A percentile compares a stretch with the other conserved stretches of the same genome.
Conservation (phyloP, 2,888 invertebrate genomes). For the Sarcophaga subvicina region DNA sequence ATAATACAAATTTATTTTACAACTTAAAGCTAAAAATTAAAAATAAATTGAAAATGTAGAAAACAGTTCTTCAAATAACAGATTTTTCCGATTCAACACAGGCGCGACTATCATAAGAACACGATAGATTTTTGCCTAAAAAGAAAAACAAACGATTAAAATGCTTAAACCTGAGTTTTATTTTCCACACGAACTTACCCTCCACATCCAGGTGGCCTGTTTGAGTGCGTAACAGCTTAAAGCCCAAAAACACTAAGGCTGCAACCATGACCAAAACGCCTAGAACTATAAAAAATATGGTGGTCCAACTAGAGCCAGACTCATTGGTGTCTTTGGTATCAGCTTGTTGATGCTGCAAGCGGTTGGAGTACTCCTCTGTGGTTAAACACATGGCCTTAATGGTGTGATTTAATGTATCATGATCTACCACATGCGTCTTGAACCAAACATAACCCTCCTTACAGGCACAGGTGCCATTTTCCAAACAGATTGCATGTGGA, state of each 20-base stretch:
- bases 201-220: slow-evolving; percentile 58
- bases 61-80: slow-evolving; percentile 4
- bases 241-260: slow-evolving; percentile 43
- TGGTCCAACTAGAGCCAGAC: not conserved
- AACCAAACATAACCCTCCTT: slow-evolving; percentile 45
- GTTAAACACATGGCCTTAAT: slow-evolving; percentile 32
- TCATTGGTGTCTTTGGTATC: not conserved
- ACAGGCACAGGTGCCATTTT: slow-evolving; percentile 64
- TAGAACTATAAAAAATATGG: slow-evolving; percentile 46
- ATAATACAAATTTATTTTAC: not conserved
- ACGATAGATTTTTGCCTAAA: slow-evolving; percentile 59
- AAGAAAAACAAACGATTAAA: slow-evolving; percentile 16
- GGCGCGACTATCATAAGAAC: slow-evolving; percentile 50
- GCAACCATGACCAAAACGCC: slow-evolving; percentile 38
- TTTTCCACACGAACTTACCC: slow-evolving; percentile 42
- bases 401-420: slow-evolving; percentile 5
- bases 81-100: slow-evolving; percentile 40
- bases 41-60: not conserved
- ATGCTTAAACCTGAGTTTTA: not conserved
- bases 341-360: not conserved
- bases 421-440: not conserved
- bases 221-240: slow-evolving; percentile 32
- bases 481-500: slow-evolving; percentile 47
- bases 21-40: not conserved
- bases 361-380: slow-evolving; percentile 1